A percentile compares a stretch with the other conserved stretches of the same genome.
Evolutionary conservation across 2,888 invertebrate genomes (phyloP).

Genomic region (Prosapia bicincta): DNA sequence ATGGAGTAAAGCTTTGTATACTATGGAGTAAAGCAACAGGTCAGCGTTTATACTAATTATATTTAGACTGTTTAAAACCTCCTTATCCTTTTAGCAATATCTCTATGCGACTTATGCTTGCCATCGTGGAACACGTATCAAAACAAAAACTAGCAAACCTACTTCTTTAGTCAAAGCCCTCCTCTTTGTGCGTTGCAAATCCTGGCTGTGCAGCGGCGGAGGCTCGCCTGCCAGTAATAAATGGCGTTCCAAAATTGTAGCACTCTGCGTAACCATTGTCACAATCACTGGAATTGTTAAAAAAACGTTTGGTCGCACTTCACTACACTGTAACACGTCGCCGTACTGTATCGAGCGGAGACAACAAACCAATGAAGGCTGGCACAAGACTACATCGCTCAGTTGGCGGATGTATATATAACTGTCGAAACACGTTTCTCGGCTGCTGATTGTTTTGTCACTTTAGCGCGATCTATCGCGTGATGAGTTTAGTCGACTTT

Average conservation of each 20-base stretch:
- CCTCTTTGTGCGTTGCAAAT: slow-evolving; percentile 14
- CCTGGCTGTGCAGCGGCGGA: slow-evolving; percentile 12
- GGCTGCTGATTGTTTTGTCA: background rate
- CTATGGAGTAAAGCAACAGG: too few relatives aligned
- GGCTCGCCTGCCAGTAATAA: slow-evolving; percentile 29
- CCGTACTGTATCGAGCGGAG: background rate
- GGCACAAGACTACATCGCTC: background rate
- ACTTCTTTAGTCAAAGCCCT: slow-evolving; percentile 20
- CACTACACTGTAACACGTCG: background rate
- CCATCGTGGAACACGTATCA: too few relatives aligned
- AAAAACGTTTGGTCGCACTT: background rate
- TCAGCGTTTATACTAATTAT: too few relatives aligned
- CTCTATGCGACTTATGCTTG: too few relatives aligned
- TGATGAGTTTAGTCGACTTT: too few relatives aligned
- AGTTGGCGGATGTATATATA: background rate
- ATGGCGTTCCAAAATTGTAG: slow-evolving; percentile 34
- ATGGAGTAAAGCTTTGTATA: too few relatives aligned
- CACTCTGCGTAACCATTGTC: slow-evolving; percentile 30
- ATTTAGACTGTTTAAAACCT: too few relatives aligned
- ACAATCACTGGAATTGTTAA: background rate
- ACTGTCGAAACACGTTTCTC: background rate
- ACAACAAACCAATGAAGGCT: background rate
- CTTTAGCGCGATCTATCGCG: slow-evolving; percentile 2
- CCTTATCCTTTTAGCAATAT: too few relatives aligned
- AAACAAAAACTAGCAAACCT: background rate